Evolutionary conservation across 2,113 vertebrate species (phyloP), one percentile per base, ranked within the genome.

Genomic region (Epinephelus cyanopodus): DNA sequence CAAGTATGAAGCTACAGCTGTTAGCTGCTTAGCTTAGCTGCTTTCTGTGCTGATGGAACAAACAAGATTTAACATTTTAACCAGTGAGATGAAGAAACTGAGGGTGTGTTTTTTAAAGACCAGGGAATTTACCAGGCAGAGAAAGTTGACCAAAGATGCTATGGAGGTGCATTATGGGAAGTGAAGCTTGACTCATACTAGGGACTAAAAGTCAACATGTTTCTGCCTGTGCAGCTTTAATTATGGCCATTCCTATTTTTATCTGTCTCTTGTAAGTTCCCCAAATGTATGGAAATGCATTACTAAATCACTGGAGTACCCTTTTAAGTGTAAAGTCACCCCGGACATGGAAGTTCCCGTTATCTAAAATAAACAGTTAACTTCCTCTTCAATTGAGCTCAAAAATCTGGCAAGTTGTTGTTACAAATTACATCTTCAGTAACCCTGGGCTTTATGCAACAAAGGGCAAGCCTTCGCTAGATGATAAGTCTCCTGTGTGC

Each of bases 401-500:
- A 15, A 63, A 75, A 52, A 58, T 12, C 56, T 76, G 50, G 9
- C 21, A 54, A 33, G 42, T 64, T 66, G n/a, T 53, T 73, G 7
- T 70, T 39, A 10, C 11, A 6, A 50, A 66, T 82, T 5, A 8
- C 15, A 47, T 76, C 45, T 66, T 10, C 33, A 65, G 48, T 71
- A 54, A 76, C 21, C 27, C 67, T 64, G 1, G 4, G 25, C 62
- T 69, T 67, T 62, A 84, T 60, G 63, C 61, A 56, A 8, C 83
- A 25, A 37, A 14, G 56, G 7, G 12, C 33, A n/a, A 37, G 57
- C 11, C 37, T 48, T 3, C 52, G 39, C 61, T 83, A 5, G 23
- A 83, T 75, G 50, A 62, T 75, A 23, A 77, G 70, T 82, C 37
- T 76, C 50, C 23, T 50, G 72, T 76, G 69, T 54, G 61, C 39